These are phyloP conservation scores for Lepidothrix coronata DNA, from an alignment of 2,113 vertebrate genomes.

Conservation along the genomic window DNA sequence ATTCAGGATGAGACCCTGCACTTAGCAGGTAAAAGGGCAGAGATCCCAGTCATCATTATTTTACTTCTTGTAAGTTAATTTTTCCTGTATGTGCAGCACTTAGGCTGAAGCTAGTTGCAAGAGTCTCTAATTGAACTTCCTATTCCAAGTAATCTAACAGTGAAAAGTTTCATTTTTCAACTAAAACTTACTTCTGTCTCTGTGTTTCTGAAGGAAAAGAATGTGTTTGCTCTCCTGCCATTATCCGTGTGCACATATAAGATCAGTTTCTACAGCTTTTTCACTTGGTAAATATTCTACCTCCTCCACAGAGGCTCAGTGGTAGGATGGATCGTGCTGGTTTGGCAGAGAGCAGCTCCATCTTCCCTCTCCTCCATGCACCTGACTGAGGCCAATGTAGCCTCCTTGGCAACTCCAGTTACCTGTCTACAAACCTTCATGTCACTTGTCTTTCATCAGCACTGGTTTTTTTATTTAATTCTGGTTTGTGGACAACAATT, in stretches of 20 bases:
- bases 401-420: not conserved
- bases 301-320: accelerated
- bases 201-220: not conserved
- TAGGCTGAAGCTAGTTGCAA: not conserved
- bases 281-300: not conserved
- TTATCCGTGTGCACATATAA: not conserved
- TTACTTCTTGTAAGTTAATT: not conserved
- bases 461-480: not conserved
- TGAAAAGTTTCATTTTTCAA: not conserved
- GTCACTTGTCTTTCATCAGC: not conserved
- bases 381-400: not conserved
- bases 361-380: accelerated
- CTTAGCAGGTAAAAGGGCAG: not conserved
- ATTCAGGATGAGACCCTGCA: not conserved
- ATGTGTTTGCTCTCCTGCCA: not conserved
- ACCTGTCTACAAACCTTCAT: not conserved
- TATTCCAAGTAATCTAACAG: not conserved
- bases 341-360: not conserved
- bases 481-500: not conserved
- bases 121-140: not conserved
- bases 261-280: not conserved
- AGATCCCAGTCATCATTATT: not conserved
- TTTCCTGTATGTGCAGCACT: not conserved
- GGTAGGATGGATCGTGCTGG: not conserved
- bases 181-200: not conserved